Evolutionary conservation across 2,113 vertebrate genomes (phyloP), one percentile per base, ranked within the genome.

Genomic region (Cryptomyrus ogoouensis): DNA sequence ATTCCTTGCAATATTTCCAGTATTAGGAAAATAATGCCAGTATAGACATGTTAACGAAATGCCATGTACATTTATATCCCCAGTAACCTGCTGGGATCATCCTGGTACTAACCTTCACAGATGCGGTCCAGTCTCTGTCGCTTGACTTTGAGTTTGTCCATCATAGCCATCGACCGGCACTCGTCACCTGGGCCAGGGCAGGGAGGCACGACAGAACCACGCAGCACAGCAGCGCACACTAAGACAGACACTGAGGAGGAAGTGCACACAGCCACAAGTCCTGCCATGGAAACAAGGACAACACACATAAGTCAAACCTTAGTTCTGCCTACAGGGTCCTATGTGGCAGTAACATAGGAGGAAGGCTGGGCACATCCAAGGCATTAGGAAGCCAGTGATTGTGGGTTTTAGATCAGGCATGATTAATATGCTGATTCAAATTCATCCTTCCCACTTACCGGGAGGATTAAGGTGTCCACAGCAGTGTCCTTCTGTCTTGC

Each of bases 101-200:
- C 39, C 74, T 53, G 74, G 17, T 21, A 83, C 96, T 96, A 90
- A 97, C 96, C 96, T 93, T 97, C 96, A 93, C 96, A 97, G 91
- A 97, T 97, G 91, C 96, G 96, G 93, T 97, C 97, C 92, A 98
- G 94, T 94, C 97, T 96, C 95, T 97, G 97, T 85, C 97, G 95
- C 95, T 98, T 98, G 93, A 98, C 97, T 95, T 98, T 98, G 95
- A 97, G 97, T 94, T 97, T 97, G 95, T 98, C 97, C 97, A 97
- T 97, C 94, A 96, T 95, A 95, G 96, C 95, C 94, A 96, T 96
- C 94, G 93, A 95, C 95, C 93, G 77, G 92, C 90, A 93, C 93
- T 93, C 93, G 93, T 92, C 94, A 95, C 92, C 92, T 92, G 92
- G 93, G 93, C 93, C 94, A 93, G 92, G 91, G 91, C 80, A 90